phyloP scores from a whole-genome alignment of 1,140 invertebrate species.

The Orius laevigatus region DNA sequence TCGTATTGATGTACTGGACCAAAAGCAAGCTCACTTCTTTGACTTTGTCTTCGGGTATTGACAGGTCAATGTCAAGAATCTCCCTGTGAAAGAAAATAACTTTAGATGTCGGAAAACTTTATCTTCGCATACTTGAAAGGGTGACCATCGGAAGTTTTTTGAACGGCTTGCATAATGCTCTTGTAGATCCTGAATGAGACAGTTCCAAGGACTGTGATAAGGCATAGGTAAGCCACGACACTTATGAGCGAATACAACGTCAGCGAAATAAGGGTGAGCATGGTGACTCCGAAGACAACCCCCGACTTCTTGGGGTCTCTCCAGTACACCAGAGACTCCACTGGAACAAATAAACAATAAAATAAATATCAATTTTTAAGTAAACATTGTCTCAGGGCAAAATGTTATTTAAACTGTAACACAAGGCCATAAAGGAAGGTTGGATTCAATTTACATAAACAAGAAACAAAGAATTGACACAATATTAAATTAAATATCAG shows the following conservation, averaged over 20 bases:
- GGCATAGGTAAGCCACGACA: slow-evolving; percentile 79
- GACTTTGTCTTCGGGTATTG: slow-evolving; percentile 71
- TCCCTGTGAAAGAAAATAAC: slow-evolving; percentile 40
- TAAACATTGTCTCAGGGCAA: no score
- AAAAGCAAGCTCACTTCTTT: slow-evolving; percentile 67
- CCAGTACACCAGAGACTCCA: slow-evolving; percentile 94
- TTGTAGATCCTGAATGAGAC: slow-evolving; percentile 91
- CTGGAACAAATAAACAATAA: slow-evolving; percentile 40
- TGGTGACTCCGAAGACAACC: slow-evolving; percentile 70
- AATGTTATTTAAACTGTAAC: no score
- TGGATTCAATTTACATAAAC: no score
- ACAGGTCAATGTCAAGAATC: slow-evolving; percentile 71
- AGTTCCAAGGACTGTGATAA: slow-evolving; percentile 65
- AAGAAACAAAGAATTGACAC: no score
- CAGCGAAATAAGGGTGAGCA: slow-evolving; percentile 77
- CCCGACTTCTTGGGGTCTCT: slow-evolving; percentile 85
- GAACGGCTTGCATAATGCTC: slow-evolving; percentile 84
- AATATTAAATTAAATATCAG: no score
- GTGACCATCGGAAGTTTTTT: slow-evolving; percentile 92
- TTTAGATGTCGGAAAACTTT: neutral
- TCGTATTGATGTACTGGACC: slow-evolving; percentile 68
- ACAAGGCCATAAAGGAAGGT: no score
- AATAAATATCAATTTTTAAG: no score
- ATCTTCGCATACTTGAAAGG: slow-evolving; percentile 76
- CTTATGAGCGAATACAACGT: slow-evolving; percentile 90